Conservation (phyloP, 2,113 vertebrate genomes). For the Chaetodon trifascialis region DNA sequence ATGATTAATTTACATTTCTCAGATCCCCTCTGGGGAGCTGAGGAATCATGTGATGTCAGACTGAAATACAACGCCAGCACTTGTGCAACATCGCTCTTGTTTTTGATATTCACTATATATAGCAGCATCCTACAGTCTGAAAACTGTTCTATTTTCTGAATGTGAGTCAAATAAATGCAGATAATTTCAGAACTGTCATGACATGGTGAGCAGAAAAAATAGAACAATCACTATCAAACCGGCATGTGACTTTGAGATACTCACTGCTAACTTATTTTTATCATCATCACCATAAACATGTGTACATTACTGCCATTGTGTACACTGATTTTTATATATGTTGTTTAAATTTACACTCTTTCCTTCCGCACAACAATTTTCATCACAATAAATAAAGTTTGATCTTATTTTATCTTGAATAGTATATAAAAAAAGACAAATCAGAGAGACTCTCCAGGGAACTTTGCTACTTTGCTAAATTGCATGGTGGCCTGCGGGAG, state of each 20-base stretch:
- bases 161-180: background rate
- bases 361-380: background rate
- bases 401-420: background rate
- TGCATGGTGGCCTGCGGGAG: slow-evolving; percentile 45
- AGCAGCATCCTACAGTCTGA: background rate
- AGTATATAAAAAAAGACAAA: background rate
- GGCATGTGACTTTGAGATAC: background rate
- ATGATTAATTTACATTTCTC: slow-evolving; percentile 28
- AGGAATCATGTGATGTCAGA: background rate
- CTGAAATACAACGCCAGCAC: background rate
- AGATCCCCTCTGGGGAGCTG: background rate
- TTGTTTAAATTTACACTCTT: background rate
- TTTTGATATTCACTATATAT: background rate
- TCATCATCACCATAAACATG: too few species aligned
- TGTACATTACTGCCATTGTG: too few species aligned
- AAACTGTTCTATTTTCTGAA: background rate
- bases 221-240: background rate
- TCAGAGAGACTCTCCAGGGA: slow-evolving; percentile 45
- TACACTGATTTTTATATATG: background rate
- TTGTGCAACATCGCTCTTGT: background rate
- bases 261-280: too few species aligned
- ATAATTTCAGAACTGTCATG: background rate
- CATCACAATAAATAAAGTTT: background rate
- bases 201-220: background rate
- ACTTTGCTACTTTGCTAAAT: slow-evolving; percentile 58